phyloP scores from a whole-genome alignment of 2,113 vertebrate genomes.

The Riparia riparia region DNA sequence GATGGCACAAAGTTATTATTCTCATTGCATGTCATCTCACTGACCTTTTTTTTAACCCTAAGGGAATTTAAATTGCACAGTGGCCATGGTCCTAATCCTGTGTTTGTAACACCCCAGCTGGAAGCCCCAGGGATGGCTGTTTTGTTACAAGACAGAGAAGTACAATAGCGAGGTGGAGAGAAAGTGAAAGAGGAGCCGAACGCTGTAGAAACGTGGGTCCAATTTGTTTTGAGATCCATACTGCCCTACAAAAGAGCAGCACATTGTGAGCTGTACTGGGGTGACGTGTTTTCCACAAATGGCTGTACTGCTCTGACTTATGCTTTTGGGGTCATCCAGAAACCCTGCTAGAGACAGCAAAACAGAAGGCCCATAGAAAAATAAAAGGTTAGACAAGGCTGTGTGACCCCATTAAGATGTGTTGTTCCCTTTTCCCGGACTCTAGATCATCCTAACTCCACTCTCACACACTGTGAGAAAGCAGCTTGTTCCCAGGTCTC shows the following conservation, averaged over 20 bases:
- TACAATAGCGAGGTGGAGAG: neutral
- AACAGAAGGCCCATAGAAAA: neutral
- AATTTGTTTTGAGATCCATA: neutral
- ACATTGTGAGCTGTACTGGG: neutral
- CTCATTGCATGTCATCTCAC: neutral
- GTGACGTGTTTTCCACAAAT: neutral
- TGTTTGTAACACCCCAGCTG: neutral
- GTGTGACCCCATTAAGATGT: neutral
- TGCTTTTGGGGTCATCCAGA: neutral
- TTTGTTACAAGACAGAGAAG: neutral
- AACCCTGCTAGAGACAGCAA: neutral
- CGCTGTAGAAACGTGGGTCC: accelerated
- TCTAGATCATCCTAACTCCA: neutral
- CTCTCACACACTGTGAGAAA: neutral
- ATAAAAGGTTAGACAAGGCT: neutral
- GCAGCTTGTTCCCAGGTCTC: neutral
- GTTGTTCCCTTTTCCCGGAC: neutral
- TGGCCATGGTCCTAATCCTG: accelerated
- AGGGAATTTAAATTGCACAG: neutral
- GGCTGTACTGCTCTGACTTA: neutral
- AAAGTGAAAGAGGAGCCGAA: neutral
- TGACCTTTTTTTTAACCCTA: neutral
- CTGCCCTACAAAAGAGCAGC: neutral
- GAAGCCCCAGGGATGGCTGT: neutral
- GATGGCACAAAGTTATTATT: neutral